Evolutionary conservation across 2,888 invertebrate species (phyloP).

Genomic region (Acanthococcus lagerstroemiae): DNA sequence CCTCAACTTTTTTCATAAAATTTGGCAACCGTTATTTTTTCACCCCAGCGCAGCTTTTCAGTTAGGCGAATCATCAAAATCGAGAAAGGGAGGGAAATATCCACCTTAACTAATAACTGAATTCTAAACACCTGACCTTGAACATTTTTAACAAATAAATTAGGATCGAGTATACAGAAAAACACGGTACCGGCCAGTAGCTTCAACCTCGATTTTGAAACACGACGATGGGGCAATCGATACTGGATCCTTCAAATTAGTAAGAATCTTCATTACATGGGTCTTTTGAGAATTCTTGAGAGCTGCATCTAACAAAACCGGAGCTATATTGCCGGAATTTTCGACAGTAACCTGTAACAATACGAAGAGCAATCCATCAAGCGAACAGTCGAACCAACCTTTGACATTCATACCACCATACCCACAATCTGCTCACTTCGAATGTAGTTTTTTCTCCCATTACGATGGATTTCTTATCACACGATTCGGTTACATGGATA

Average conservation of each 20-base stretch:
- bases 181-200: not conserved
- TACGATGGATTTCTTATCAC: not conserved
- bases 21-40: no score
- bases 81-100: no score
- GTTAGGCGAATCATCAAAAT: no score
- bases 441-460: not conserved
- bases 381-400: no score
- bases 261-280: not conserved
- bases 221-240: not conserved
- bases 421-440: not conserved
- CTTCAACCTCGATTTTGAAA: not conserved
- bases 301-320: not conserved
- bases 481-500: not conserved
- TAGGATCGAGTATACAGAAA: not conserved
- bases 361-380: no score
- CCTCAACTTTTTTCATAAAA: no score
- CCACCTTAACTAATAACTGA: no score
- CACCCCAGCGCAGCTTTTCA: no score
- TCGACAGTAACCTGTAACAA: not conserved
- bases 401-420: no score
- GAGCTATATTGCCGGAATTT: not conserved
- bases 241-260: not conserved
- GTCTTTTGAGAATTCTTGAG: constrained; percentile 3
- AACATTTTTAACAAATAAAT: no score
- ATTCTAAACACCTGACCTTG: no score